These are phyloP conservation scores for Carassius auratus DNA, from an alignment of 2,113 vertebrate species.

Conservation along the genomic window DNA sequence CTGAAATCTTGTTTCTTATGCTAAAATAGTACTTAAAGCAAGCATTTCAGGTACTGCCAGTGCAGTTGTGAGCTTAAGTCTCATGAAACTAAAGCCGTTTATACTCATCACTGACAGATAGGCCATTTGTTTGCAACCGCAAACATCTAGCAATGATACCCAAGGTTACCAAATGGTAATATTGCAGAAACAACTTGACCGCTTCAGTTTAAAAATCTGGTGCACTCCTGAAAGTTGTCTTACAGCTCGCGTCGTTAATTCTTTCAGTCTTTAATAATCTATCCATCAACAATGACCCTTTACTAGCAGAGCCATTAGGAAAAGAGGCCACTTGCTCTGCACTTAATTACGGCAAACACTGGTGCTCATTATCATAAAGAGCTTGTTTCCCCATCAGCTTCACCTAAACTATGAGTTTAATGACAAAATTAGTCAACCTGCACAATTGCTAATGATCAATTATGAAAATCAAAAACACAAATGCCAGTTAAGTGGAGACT, in stretches of 20 bases:
- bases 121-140: neutral
- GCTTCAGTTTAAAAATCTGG: neutral
- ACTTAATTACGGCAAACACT: constrained; percentile 64
- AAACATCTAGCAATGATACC: neutral
- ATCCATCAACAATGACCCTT: constrained; percentile 58
- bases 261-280: constrained; percentile 31
- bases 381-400: constrained; percentile 36
- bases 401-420: constrained; percentile 18
- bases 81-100: too few species aligned
- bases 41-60: too few species aligned
- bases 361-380: constrained; percentile 61
- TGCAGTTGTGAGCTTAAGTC: too few species aligned
- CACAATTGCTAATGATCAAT: constrained; percentile 25
- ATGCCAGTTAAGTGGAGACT: neutral
- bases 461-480: constrained; percentile 22
- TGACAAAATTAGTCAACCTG: neutral
- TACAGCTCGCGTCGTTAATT: neutral
- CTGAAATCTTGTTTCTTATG: neutral
- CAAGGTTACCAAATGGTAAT: neutral
- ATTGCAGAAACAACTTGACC: neutral
- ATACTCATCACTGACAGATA: too few species aligned
- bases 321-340: constrained; percentile 54
- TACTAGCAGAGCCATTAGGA: constrained; percentile 67
- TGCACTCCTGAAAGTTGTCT: neutral
- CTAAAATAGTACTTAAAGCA: too few species aligned